Evolutionary conservation across 1,140 invertebrate genomes (phyloP).

Genomic region (Pseudomyrmex dendroicus): DNA sequence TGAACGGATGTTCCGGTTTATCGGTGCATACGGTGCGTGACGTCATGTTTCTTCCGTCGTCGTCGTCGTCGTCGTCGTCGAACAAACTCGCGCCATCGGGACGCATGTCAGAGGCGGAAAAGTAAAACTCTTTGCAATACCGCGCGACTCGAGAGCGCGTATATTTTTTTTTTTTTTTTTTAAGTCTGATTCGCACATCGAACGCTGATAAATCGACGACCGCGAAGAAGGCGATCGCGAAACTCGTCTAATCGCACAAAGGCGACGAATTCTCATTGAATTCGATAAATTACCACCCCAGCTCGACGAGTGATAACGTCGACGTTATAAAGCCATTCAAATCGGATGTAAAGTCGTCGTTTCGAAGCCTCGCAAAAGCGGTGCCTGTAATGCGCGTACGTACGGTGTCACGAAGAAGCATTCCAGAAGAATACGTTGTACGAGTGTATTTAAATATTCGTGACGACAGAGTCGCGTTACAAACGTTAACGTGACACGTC

Average conservation of each 20-base stretch:
- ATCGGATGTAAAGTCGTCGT: neutral
- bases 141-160: conserved; percentile 32
- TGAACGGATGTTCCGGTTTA: conserved; percentile 74
- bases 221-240: conserved; percentile 17
- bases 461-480: conserved; percentile 18
- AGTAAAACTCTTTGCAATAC: conserved; percentile 44
- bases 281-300: conserved; percentile 40
- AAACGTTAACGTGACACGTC: conserved; percentile 46
- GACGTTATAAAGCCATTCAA: conserved; percentile 20
- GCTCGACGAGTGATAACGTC: conserved; percentile 1
- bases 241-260: conserved; percentile 2
- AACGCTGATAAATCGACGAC: conserved; percentile 4
- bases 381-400: neutral
- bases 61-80: conserved; percentile 33
- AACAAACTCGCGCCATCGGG: conserved; percentile 55
- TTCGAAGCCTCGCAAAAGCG: neutral
- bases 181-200: conserved; percentile 13
- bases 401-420: neutral
- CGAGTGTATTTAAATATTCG: conserved; percentile 5
- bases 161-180: conserved; percentile 30
- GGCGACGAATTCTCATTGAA: conserved; percentile 42
- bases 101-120: conserved; percentile 40
- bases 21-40: conserved; percentile 60
- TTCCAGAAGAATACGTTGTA: no score
- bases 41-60: conserved; percentile 68